These are phyloP conservation scores for Osmoderma eremita DNA, from an alignment of 2,888 invertebrate genomes.

Conservation along the genomic window DNA sequence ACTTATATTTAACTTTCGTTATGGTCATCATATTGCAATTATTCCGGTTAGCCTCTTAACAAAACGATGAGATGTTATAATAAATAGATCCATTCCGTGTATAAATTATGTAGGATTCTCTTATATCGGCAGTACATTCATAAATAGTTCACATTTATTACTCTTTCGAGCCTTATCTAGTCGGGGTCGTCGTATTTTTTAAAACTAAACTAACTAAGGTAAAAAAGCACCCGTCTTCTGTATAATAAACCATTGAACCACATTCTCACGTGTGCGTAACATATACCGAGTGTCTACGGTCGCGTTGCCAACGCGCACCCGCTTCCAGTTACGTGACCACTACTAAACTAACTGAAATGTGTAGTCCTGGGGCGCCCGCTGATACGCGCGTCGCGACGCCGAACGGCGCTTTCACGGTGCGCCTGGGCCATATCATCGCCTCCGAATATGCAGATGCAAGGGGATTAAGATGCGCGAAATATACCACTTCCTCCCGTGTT, in stretches of 20 bases:
- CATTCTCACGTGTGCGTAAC: constrained; percentile 46
- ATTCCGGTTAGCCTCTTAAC: neutral
- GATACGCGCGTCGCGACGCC: constrained; percentile 51
- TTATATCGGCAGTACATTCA: constrained; percentile 9
- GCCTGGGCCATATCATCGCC: constrained; percentile 49
- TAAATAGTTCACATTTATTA: neutral
- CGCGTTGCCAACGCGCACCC: constrained; percentile 49
- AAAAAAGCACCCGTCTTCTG: constrained; percentile 15
- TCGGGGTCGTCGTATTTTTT: neutral
- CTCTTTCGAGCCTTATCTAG: neutral
- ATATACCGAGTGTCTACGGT: constrained; percentile 41
- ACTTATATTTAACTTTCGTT: constrained; percentile 33
- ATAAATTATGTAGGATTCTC: constrained; percentile 7
- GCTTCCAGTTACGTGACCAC: constrained; percentile 53
- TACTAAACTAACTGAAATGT: constrained; percentile 47
- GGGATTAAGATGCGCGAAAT: constrained; percentile 47
- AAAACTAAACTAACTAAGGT: neutral
- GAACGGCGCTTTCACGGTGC: constrained; percentile 48
- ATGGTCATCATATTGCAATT: constrained; percentile 16
- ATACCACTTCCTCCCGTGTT: constrained; percentile 19
- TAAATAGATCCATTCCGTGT: constrained; percentile 1
- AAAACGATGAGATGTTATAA: constrained; percentile 9
- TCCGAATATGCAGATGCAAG: constrained; percentile 50
- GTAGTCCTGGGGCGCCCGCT: constrained; percentile 50
- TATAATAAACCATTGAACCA: constrained; percentile 15